phyloP scores from a whole-genome alignment of 2,888 invertebrate species.

The Oegoconia quadripuncta region DNA sequence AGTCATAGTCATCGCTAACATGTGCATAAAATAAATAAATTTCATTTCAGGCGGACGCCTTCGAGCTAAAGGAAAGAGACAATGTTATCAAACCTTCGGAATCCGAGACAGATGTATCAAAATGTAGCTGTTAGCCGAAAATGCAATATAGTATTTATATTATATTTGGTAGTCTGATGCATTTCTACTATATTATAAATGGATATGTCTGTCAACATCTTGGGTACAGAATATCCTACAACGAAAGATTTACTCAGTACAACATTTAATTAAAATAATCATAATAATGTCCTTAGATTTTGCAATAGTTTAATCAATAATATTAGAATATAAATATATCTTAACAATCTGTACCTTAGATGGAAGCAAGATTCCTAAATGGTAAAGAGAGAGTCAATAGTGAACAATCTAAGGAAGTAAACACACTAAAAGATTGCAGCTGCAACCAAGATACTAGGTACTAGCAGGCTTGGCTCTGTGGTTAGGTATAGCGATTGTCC shows the following conservation, averaged over 20 bases:
- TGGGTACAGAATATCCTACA: constrained; percentile 19
- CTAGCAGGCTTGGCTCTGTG: too few species aligned
- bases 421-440: too few species aligned
- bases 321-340: neutral
- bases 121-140: constrained; percentile 65
- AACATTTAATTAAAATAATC: too few species aligned
- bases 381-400: too few species aligned
- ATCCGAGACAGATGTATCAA: constrained; percentile 70
- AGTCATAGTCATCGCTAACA: neutral
- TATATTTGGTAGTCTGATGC: constrained; percentile 14
- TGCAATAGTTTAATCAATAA: constrained; percentile 6
- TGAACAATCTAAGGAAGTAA: too few species aligned
- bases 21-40: neutral
- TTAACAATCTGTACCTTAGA: constrained; percentile 19
- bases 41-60: constrained; percentile 68
- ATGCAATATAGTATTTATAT: constrained; percentile 11
- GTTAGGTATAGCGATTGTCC: too few species aligned
- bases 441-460: neutral
- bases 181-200: too few species aligned
- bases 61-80: constrained; percentile 69
- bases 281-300: too few species aligned
- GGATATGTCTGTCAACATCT: constrained; percentile 15
- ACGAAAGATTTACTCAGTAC: neutral
- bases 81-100: constrained; percentile 71
- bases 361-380: constrained; percentile 16